A percentile compares a stretch with the other conserved stretches of the same genome.
Evolutionary conservation across 2,888 invertebrate genomes (phyloP).

Genomic region (Stenolophus ochropezus): DNA sequence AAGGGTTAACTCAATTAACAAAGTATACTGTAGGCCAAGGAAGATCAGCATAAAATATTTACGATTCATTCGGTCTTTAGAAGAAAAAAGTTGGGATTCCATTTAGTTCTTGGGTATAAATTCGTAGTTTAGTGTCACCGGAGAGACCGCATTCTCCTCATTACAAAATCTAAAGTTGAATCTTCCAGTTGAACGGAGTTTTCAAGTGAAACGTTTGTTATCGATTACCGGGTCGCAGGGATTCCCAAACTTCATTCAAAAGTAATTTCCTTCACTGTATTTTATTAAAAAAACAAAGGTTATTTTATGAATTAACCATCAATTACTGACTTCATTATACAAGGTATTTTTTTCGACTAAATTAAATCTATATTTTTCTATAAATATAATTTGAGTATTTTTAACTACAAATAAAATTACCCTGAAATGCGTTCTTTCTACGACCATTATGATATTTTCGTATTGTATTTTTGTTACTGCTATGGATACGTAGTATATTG

Average conservation of each 20-base stretch:
- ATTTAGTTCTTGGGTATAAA: constrained; percentile 38
- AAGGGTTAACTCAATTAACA: constrained; percentile 21
- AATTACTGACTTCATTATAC: too few species aligned
- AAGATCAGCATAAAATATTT: constrained; percentile 25
- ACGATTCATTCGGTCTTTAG: constrained; percentile 1
- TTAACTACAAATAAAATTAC: too few species aligned
- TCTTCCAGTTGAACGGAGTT: constrained; percentile 20
- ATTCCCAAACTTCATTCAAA: background rate
- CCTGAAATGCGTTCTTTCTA: too few species aligned
- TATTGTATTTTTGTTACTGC: too few species aligned
- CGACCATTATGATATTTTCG: too few species aligned
- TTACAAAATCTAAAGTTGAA: constrained; percentile 54
- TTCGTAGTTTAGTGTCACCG: constrained; percentile 35
- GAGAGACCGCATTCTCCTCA: constrained; percentile 40
- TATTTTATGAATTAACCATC: too few species aligned
- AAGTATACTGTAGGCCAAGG: background rate
- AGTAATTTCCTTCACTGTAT: too few species aligned
- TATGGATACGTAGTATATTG: too few species aligned
- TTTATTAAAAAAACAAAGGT: too few species aligned
- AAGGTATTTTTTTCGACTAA: too few species aligned
- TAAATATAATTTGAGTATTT: too few species aligned
- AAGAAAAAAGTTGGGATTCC: constrained; percentile 31
- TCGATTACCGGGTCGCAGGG: constrained; percentile 41
- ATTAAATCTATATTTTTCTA: too few species aligned
- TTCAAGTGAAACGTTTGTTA: constrained; percentile 56